Evolutionary conservation across 2,113 vertebrate species (phyloP).

Genomic region (Syngnathus floridae): DNA sequence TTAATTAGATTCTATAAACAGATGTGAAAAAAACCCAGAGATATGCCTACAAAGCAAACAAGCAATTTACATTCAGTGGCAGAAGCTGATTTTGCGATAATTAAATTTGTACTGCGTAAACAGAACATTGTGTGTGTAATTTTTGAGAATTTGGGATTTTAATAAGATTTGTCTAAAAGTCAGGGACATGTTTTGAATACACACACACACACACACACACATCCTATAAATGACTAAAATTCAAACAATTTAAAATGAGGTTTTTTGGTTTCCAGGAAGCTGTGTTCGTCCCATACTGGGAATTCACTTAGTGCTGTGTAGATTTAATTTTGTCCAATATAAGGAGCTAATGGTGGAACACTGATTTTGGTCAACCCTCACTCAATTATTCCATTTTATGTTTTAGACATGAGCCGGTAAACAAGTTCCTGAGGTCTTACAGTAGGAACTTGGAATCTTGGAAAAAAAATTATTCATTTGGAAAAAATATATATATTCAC

Average conservation of each 20-base stretch:
- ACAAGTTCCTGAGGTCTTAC: constrained; percentile 18
- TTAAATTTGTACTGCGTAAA: neutral
- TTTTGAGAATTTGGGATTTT: neutral
- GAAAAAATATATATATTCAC: no score
- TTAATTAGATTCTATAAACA: no score
- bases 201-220: neutral
- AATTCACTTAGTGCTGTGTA: constrained; percentile 6
- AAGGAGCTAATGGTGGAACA: constrained; percentile 24
- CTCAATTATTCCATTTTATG: constrained; percentile 30
- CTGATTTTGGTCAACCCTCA: constrained; percentile 22
- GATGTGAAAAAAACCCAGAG: neutral
- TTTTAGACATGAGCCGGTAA: constrained; percentile 13
- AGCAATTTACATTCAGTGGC: neutral
- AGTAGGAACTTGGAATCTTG: neutral
- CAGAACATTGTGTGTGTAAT: neutral
- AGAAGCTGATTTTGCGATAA: neutral
- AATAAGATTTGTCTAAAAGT: neutral
- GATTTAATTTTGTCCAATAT: constrained; percentile 28
- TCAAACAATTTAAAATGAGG: neutral
- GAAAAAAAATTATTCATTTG: neutral
- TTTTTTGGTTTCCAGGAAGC: neutral
- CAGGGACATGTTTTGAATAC: neutral
- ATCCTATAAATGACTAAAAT: neutral
- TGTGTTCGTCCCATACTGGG: neutral
- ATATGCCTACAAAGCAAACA: neutral